phyloP scores from a whole-genome alignment of 2,888 invertebrate genomes.

The Caenorhabditis zanzibari region DNA sequence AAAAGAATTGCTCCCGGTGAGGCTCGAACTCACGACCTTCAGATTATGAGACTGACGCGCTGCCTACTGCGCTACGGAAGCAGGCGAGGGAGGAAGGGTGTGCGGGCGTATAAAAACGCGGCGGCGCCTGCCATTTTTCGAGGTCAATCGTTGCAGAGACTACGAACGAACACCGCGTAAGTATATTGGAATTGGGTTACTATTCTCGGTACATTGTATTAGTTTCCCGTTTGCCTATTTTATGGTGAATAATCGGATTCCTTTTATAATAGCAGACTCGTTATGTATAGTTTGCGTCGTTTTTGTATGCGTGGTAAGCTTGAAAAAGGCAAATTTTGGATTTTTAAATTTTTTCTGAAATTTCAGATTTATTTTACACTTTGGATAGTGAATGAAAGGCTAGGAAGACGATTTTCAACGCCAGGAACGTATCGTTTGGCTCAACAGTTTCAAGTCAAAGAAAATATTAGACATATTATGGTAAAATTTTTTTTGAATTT shows the following conservation, averaged over 20 bases:
- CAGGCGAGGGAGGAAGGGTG: neutral
- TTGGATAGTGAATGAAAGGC: slow-evolving; percentile 16
- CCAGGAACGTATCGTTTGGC: slow-evolving; percentile 36
- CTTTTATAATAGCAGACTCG: slow-evolving; percentile 35
- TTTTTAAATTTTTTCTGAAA: neutral
- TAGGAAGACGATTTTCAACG: neutral
- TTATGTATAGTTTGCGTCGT: slow-evolving; percentile 37
- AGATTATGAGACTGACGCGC: slow-evolving; percentile 94
- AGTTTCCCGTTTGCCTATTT: slow-evolving; percentile 55
- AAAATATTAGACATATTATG: slow-evolving; percentile 55
- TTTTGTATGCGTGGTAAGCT: slow-evolving; percentile 22
- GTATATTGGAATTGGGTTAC: slow-evolving; percentile 27
- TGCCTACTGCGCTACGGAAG: slow-evolving; percentile 88
- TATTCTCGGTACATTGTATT: slow-evolving; percentile 19
- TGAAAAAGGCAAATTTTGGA: neutral
- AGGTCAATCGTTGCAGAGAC: slow-evolving; percentile 28
- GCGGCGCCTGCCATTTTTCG: neutral
- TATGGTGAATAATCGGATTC: slow-evolving; percentile 43
- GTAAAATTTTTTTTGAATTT: too few species aligned
- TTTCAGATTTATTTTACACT: slow-evolving; percentile 34
- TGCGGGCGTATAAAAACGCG: neutral
- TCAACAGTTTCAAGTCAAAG: slow-evolving; percentile 54
- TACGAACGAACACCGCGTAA: slow-evolving; percentile 40
- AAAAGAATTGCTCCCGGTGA: slow-evolving; percentile 86
- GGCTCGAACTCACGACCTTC: slow-evolving; percentile 97